Evolutionary conservation across 2,888 invertebrate species (phyloP).

Genomic region (Heteromyza rotundicornis): DNA sequence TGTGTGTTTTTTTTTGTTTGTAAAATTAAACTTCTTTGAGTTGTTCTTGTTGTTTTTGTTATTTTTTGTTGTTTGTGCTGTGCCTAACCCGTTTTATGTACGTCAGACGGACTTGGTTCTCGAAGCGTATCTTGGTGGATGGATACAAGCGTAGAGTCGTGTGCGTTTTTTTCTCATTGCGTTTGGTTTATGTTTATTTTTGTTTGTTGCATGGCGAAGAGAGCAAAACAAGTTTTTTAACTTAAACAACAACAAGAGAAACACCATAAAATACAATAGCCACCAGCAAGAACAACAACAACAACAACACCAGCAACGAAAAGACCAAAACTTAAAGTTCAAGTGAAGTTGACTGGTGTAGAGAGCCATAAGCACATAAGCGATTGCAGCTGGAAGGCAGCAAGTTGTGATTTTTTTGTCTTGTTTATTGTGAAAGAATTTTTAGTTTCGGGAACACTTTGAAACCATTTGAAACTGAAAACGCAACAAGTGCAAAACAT

Average conservation of each 20-base stretch:
- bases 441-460: neutral
- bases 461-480: neutral
- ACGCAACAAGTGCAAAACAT: neutral
- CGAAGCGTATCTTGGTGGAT: neutral
- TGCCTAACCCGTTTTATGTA: neutral
- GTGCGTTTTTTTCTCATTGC: conserved; percentile 13
- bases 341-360: conserved; percentile 17
- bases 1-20: conserved; percentile 8
- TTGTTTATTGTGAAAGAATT: neutral
- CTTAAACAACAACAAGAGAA: conserved; percentile 30
- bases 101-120: neutral
- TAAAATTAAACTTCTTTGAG: neutral
- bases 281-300: neutral
- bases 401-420: neutral
- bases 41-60: conserved; percentile 11
- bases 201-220: conserved; percentile 39
- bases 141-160: neutral
- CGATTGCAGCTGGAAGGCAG: conserved; percentile 3
- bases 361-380: conserved; percentile 18
- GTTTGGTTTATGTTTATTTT: conserved; percentile 39
- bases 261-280: conserved; percentile 26
- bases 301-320: conserved; percentile 4
- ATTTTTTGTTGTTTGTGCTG: conserved; percentile 26
- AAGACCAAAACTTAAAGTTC: conserved; percentile 15
- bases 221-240: conserved; percentile 48